Conservation (phyloP, 1,140 invertebrate species). For the Pachyrhynchus sulphureomaculatus region DNA sequence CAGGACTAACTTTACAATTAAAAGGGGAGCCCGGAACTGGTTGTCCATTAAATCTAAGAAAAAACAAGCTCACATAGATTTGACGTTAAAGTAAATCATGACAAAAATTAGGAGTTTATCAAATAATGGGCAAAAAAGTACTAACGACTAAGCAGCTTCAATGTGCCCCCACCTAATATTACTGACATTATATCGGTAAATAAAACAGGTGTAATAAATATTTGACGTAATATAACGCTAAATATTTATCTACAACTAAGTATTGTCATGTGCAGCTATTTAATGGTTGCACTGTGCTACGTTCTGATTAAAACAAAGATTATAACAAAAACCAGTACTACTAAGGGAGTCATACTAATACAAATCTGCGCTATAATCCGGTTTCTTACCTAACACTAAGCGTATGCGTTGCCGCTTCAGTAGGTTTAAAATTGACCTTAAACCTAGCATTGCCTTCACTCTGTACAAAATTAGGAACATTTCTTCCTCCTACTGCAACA, state of each 20-base stretch:
- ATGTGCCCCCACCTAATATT: no score
- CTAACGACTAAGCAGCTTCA: no score
- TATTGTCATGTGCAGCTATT: no score
- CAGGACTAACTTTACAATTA: conserved; percentile 71
- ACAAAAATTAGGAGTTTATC: no score
- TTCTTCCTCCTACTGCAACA: conserved; percentile 94
- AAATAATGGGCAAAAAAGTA: no score
- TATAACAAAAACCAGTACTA: no score
- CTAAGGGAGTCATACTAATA: background rate
- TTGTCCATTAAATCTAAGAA: conserved; percentile 87
- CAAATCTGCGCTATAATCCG: background rate
- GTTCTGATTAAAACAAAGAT: no score
- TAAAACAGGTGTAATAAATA: no score
- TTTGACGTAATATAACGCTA: no score
- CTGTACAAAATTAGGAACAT: conserved; percentile 98
- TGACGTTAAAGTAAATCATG: background rate
- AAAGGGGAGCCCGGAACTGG: conserved; percentile 92
- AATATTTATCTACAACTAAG: no score
- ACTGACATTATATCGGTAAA: no score
- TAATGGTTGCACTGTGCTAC: no score
- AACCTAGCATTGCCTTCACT: conserved; percentile 96
- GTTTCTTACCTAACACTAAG: conserved; percentile 69
- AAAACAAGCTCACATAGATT: background rate
- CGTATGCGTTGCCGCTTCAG: conserved; percentile 84
- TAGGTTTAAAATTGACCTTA: conserved; percentile 95